phyloP scores from a whole-genome alignment of 92 coral and sea anemone genomes.

The Desmophyllum pertusum region DNA sequence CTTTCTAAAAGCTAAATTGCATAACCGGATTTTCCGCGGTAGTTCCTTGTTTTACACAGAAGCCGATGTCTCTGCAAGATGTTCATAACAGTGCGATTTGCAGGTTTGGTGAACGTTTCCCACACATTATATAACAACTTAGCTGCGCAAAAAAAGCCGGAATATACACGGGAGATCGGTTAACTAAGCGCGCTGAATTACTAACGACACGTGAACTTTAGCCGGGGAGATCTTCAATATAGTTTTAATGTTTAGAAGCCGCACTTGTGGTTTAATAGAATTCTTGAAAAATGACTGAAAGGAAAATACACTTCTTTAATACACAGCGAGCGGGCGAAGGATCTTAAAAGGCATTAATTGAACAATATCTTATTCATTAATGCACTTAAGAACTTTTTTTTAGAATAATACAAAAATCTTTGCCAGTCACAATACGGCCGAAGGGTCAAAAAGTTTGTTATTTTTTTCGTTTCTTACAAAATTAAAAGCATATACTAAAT shows the following conservation, averaged over 20 bases:
- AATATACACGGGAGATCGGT: not conserved
- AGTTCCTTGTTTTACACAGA: not conserved
- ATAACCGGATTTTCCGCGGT: not conserved
- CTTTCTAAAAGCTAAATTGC: too few species aligned
- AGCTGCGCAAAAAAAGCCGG: not conserved
- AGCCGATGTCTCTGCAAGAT: slow-evolving; percentile 24
- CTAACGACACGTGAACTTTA: not conserved
- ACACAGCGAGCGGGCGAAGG: not conserved
- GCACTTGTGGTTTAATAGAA: not conserved
- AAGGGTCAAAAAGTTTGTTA: not conserved
- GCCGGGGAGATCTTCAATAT: not conserved
- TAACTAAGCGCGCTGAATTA: slow-evolving; percentile 18
- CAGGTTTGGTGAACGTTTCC: slow-evolving; percentile 68
- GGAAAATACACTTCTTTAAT: not conserved
- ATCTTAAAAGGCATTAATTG: slow-evolving; percentile 19
- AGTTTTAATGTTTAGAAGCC: not conserved
- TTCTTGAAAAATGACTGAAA: not conserved
- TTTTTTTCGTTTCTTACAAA: not conserved
- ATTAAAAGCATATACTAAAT: not conserved
- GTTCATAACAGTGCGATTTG: slow-evolving; percentile 88
- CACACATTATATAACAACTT: not conserved
- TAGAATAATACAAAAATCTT: not conserved
- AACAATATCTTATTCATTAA: not conserved
- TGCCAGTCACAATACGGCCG: not conserved
- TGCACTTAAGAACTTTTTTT: not conserved